Percentiles rank a stretch among this genome's conserved stretches.
Evolutionary conservation across 1,140 invertebrate species (phyloP).

Genomic region (Drosophila athabasca): DNA sequence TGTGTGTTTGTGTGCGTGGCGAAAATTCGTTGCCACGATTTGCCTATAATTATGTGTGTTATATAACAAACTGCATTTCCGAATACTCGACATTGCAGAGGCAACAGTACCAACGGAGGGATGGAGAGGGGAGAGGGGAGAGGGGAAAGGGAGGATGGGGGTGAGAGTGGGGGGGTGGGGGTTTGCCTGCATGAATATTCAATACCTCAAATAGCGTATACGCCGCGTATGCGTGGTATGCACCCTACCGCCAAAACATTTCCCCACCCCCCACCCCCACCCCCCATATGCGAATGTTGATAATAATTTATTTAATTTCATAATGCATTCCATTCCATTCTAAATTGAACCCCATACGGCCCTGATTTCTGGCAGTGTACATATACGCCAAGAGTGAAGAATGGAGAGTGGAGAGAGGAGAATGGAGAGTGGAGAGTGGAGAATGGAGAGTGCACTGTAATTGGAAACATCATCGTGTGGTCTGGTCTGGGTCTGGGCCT

Average conservation of each 20-base stretch:
- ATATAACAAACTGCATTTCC: constrained; percentile 80
- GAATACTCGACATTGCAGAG: constrained; percentile 50
- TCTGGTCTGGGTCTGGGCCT: no score
- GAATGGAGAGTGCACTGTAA: constrained; percentile 38
- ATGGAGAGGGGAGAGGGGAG: neutral
- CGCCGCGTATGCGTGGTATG: constrained; percentile 43
- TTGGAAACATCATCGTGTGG: constrained; percentile 47
- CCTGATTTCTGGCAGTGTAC: constrained; percentile 13
- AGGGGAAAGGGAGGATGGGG: neutral
- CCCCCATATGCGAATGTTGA: constrained; percentile 61
- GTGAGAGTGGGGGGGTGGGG: neutral
- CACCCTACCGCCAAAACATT: constrained; percentile 7
- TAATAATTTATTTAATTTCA: constrained; percentile 78
- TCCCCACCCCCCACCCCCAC: constrained; percentile 21
- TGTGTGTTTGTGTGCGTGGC: constrained; percentile 53
- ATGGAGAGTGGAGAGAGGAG: no score
- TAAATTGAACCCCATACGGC: constrained; percentile 10
- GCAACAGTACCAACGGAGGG: no score
- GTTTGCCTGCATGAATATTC: constrained; percentile 75
- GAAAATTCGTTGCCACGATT: constrained; percentile 81
- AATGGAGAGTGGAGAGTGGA: no score
- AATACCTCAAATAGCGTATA: constrained; percentile 78
- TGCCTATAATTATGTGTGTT: constrained; percentile 82
- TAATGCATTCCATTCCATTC: constrained; percentile 37
- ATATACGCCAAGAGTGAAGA: no score